These are phyloP conservation scores for Rhagonycha fulva DNA, from an alignment of 2,888 invertebrate species.

Conservation along the genomic window DNA sequence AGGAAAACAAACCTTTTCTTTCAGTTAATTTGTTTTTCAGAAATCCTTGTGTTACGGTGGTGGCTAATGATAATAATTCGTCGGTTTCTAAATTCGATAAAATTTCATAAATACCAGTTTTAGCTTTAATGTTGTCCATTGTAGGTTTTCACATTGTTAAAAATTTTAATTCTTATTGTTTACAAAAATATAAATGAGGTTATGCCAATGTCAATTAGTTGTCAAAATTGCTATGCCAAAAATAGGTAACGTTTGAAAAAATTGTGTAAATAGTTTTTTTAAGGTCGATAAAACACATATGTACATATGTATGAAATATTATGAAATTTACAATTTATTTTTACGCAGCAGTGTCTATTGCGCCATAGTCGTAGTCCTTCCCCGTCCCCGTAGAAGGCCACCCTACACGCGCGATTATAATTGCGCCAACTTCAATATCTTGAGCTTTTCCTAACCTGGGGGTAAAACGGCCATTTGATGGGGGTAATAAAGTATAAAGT, in stretches of 20 bases:
- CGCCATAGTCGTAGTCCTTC: no score
- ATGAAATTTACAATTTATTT: background rate
- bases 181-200: background rate
- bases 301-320: no score
- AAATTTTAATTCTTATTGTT: background rate
- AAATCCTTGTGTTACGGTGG: conserved; percentile 49
- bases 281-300: background rate
- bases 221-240: no score
- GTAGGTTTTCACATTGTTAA: background rate
- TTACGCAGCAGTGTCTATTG: no score
- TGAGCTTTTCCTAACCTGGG: no score
- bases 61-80: conserved; percentile 42
- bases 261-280: background rate
- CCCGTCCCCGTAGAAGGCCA: no score
- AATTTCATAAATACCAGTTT: conserved; percentile 13
- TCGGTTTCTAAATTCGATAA: conserved; percentile 38
- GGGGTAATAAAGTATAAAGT: no score
- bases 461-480: no score
- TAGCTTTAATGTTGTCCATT: background rate
- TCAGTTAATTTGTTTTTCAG: conserved; percentile 41
- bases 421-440: no score
- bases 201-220: background rate
- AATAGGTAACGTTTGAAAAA: background rate
- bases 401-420: no score
- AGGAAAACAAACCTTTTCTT: conserved; percentile 37